phyloP scores from a whole-genome alignment of 2,797 vertebrate species.

The Lithobates pipiens region DNA sequence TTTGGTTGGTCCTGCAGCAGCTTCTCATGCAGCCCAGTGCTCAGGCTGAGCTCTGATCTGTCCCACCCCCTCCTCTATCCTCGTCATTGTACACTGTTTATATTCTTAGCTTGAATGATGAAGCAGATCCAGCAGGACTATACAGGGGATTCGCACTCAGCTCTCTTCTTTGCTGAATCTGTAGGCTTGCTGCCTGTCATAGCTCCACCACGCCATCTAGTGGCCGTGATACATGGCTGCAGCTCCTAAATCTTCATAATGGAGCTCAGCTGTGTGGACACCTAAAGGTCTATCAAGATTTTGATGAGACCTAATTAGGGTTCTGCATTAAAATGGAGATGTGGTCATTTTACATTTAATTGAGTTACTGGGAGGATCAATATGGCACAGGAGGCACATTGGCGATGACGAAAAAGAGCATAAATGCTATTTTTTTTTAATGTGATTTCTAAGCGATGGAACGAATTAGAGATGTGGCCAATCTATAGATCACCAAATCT shows the following conservation, averaged over 20 bases:
- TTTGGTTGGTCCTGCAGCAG: constrained; percentile 44
- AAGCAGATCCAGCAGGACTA: constrained; percentile 51
- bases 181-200: not conserved
- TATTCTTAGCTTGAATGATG: constrained; percentile 49
- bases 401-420: not conserved
- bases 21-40: constrained; percentile 45
- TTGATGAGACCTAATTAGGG: constrained; percentile 28
- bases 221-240: not conserved
- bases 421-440: not conserved
- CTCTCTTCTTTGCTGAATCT: constrained; percentile 1
- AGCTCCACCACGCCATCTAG: constrained; percentile 51
- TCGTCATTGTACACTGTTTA: constrained; percentile 53
- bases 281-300: constrained; percentile 36
- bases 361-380: constrained; percentile 17
- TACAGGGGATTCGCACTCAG: not conserved
- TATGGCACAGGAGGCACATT: not conserved
- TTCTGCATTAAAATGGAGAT: constrained; percentile 44
- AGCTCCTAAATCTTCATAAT: not conserved
- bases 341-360: constrained; percentile 23
- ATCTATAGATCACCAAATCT: not conserved
- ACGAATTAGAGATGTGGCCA: not conserved
- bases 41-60: constrained; percentile 19
- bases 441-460: not conserved
- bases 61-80: constrained; percentile 25
- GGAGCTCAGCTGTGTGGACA: constrained; percentile 42